Conservation (phyloP, 2,797 vertebrate genomes). For the Tympanoctomys barrerae region DNA sequence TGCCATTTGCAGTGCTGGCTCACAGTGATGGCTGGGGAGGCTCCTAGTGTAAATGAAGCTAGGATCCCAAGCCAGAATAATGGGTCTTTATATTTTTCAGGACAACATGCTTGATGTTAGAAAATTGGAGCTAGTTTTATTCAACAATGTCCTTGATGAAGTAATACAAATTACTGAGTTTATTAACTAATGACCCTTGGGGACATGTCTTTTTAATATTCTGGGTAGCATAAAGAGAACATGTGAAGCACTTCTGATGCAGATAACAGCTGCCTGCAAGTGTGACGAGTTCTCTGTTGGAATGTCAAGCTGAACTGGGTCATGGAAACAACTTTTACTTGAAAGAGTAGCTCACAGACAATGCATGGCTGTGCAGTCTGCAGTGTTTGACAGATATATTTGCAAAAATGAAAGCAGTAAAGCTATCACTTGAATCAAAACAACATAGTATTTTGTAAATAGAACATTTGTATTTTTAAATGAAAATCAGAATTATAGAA, state of each 20-base stretch:
- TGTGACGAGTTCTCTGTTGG: not conserved
- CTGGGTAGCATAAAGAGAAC: not conserved
- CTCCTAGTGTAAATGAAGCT: not conserved
- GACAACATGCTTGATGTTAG: not conserved
- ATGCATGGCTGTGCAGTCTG: not conserved
- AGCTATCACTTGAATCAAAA: not conserved
- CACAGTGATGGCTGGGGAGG: not conserved
- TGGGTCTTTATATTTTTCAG: not conserved
- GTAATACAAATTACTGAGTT: not conserved
- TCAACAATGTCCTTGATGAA: slow-evolving; percentile 17
- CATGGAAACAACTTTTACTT: slow-evolving; percentile 46
- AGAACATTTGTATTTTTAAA: not conserved
- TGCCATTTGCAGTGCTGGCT: not conserved
- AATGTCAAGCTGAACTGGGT: slow-evolving; percentile 30
- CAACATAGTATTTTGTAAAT: not conserved
- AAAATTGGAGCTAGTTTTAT: not conserved
- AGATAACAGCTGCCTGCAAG: not conserved
- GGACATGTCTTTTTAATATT: not conserved
- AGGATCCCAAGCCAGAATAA: fast-evolving
- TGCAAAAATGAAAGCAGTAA: not conserved
- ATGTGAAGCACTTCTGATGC: not conserved
- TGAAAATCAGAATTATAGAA: not conserved
- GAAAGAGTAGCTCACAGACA: slow-evolving; percentile 7
- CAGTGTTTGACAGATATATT: not conserved
- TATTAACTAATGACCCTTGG: slow-evolving; percentile 4